Evolutionary conservation across 2,888 invertebrate species (phyloP).

Genomic region (Eudemis profundana): DNA sequence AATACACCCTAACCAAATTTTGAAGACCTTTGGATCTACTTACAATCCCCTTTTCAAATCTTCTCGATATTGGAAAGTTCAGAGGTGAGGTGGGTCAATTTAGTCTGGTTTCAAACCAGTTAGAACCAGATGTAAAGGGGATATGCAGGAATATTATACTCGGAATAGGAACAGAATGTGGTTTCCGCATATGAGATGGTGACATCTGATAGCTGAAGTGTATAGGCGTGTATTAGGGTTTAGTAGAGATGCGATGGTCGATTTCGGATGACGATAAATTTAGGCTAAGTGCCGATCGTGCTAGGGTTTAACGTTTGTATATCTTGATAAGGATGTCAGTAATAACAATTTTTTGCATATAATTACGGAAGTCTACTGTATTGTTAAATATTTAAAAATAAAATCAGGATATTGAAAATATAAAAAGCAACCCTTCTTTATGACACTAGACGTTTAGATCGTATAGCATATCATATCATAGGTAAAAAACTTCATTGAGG

Average conservation of each 20-base stretch:
- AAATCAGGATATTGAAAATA: no score
- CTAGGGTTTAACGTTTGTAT: background rate
- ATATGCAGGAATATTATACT: slow-evolving; percentile 71
- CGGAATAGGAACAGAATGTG: slow-evolving; percentile 74
- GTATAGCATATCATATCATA: no score
- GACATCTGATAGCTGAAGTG: slow-evolving; percentile 67
- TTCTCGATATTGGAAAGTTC: slow-evolving; percentile 44
- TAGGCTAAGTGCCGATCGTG: background rate
- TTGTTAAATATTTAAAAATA: no score
- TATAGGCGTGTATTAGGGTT: slow-evolving; percentile 40
- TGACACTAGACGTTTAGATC: no score
- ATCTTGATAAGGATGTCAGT: background rate
- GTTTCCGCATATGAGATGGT: slow-evolving; percentile 74
- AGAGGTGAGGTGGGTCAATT: slow-evolving; percentile 50
- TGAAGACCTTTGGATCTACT: slow-evolving; percentile 52
- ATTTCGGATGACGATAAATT: slow-evolving; percentile 20
- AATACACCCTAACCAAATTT: slow-evolving; percentile 52
- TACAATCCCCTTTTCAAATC: slow-evolving; percentile 45
- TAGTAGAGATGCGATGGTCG: slow-evolving; percentile 25
- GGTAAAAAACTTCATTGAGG: no score
- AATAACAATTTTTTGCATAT: no score
- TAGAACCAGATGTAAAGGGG: slow-evolving; percentile 70
- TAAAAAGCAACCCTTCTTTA: no score
- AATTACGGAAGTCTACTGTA: no score
- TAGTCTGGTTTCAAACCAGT: slow-evolving; percentile 58